Percentiles rank a stretch among this genome's conserved stretches.
Conservation (phyloP, 2,797 vertebrate genomes). For the Natrix natrix region DNA sequence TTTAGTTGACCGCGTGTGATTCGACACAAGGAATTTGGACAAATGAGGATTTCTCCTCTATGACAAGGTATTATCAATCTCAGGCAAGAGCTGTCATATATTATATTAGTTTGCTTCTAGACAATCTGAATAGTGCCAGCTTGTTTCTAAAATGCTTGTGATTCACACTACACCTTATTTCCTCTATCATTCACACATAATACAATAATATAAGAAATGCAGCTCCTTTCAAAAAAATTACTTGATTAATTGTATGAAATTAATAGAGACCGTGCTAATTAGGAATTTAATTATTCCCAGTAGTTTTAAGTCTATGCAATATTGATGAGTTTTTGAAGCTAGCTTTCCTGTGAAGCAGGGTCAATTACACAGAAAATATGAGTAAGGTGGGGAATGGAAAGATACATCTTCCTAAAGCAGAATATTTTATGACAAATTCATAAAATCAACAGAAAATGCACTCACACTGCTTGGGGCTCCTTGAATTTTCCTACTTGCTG, state of each 20-base stretch:
- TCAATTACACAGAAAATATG: constrained; percentile 19
- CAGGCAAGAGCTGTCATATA: neutral
- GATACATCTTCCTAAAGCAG: neutral
- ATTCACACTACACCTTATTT: constrained; percentile 25
- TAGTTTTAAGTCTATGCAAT: constrained; percentile 24
- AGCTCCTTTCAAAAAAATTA: constrained; percentile 41
- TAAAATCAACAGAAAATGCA: constrained; percentile 32
- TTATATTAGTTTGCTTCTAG: neutral
- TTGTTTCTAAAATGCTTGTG: neutral
- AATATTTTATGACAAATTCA: neutral
- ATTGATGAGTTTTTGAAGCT: constrained; percentile 43
- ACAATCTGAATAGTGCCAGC: constrained; percentile 18
- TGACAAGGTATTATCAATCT: neutral
- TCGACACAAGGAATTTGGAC: neutral
- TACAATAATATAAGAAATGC: constrained; percentile 46
- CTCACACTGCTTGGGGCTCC: constrained; percentile 98
- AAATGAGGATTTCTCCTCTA: neutral
- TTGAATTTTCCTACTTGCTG: constrained; percentile 91
- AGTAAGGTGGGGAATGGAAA: neutral
- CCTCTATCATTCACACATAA: constrained; percentile 21
- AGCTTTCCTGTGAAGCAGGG: constrained; percentile 28
- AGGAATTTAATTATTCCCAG: constrained; percentile 37
- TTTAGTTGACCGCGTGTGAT: neutral
- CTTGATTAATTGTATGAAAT: constrained; percentile 52
- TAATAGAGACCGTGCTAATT: constrained; percentile 48